Evolutionary conservation across 1,140 invertebrate species (phyloP), one percentile per base, ranked within the genome.

Genomic region (Telenomus remus): DNA sequence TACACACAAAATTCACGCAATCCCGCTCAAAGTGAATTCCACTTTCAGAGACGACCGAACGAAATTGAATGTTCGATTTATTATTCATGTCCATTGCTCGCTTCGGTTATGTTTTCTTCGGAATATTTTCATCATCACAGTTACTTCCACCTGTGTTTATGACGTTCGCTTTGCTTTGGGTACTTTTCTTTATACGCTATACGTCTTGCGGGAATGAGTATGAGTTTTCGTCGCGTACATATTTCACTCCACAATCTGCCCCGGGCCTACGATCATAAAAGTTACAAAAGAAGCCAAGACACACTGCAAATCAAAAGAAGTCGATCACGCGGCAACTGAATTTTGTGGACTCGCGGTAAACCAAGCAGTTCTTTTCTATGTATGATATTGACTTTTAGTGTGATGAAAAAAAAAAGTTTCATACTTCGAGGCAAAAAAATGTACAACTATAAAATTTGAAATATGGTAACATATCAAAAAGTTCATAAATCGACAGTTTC

Each of bases 181-280:
- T 43, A 70, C 69, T 74, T 33, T 39, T 55, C 9, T 68, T 60
- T 65, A 57, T 47, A 66, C 49, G 13, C 33, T 73, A 76, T 79
- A 73, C 53, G 47, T 73, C 76, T 78, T 66, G 64, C 53, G 53
- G 66, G 63, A 75, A 76, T 73, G 69, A 79, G 74, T 72, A 78
- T 75, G 63, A 70, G 71, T 81, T 73, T 63, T 66, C 53, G 59
- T 74, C 55, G 69, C 64, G 68, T 80, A 81, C 80, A 82, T 80
- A 81, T 81, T 83, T 83, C 78, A 80, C 71, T 78, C 53, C 43
- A 74, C 74, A 80, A 80, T 81, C 76, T 74, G 77, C 76, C 76
- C 73, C 49, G 64, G 57, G 74, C 61, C 63, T 64, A 59, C 77
- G 76, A 81, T 80, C 60, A 34, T 66, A 55, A 59, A 79, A 61